Evolutionary conservation across 2,113 vertebrate genomes (phyloP).

Genomic region (Melospiza melodia): DNA sequence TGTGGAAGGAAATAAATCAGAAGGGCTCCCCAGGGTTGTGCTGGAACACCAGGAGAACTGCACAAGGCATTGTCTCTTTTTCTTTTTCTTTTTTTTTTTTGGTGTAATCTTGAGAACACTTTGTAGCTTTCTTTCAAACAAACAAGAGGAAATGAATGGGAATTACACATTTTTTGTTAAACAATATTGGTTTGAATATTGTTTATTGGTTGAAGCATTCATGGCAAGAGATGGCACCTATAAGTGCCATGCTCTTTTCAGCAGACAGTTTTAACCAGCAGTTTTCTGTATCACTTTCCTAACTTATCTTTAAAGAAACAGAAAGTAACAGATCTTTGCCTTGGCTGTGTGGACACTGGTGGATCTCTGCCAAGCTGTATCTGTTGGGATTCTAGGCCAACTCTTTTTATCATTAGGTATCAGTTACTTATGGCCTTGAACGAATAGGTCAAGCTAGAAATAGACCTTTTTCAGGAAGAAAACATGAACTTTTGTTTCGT

Average conservation of each 20-base stretch:
- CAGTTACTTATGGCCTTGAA: not conserved
- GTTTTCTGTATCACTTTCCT: not conserved
- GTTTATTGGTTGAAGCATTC: not conserved
- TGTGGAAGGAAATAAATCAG: not conserved
- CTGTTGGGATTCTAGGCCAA: not conserved
- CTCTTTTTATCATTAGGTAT: not conserved
- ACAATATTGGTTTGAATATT: not conserved
- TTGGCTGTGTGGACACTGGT: not conserved
- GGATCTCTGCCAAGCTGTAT: not conserved
- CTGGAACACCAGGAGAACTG: not conserved
- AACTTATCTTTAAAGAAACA: not conserved
- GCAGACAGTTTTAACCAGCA: not conserved
- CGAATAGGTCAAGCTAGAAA: not conserved
- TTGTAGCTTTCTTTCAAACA: not conserved
- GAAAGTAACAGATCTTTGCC: not conserved
- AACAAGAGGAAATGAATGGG: not conserved
- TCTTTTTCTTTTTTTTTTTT: rapidly evolving
- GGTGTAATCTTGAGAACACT: not conserved
- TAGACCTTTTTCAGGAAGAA: not conserved
- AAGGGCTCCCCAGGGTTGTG: not conserved
- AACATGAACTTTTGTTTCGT: not conserved
- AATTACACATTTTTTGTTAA: not conserved
- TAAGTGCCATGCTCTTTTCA: not conserved
- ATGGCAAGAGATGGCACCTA: not conserved
- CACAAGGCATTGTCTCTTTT: not conserved